These are phyloP conservation scores for Iphiclides podalirius DNA, from an alignment of 2,888 invertebrate genomes.

Conservation along the genomic window DNA sequence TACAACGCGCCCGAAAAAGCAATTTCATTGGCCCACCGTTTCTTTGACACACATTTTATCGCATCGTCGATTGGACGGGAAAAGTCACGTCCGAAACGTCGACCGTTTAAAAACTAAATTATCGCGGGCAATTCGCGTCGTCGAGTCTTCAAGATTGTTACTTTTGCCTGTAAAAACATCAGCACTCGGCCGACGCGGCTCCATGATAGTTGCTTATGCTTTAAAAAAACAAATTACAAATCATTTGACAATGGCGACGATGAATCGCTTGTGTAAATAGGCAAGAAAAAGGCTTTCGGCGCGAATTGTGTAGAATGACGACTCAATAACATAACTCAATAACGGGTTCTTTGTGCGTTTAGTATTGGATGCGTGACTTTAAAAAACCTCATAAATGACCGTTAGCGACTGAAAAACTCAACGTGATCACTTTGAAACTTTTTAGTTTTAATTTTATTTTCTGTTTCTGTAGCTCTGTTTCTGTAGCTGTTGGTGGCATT, in stretches of 20 bases:
- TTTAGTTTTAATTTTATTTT: too few relatives aligned
- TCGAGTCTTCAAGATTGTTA: neutral
- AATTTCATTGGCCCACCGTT: conserved; percentile 3
- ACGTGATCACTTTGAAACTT: too few relatives aligned
- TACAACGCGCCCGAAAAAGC: too few relatives aligned
- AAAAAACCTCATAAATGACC: too few relatives aligned
- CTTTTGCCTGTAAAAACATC: too few relatives aligned
- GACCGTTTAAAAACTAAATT: conserved; percentile 10
- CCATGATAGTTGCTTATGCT: neutral
- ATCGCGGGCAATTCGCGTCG: neutral
- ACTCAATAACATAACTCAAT: conserved; percentile 11
- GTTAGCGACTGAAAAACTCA: too few relatives aligned
- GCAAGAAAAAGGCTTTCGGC: conserved; percentile 22
- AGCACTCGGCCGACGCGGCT: neutral
- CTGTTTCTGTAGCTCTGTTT: too few relatives aligned
- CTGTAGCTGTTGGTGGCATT: too few relatives aligned
- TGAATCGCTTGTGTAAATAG: conserved; percentile 32
- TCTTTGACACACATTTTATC: conserved; percentile 3
- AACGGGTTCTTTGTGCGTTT: too few relatives aligned
- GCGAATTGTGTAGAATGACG: conserved; percentile 8
- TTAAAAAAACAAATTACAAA: conserved; percentile 20
- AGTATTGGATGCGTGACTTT: too few relatives aligned
- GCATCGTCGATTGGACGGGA: conserved; percentile 2
- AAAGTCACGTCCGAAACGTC: conserved; percentile 2
- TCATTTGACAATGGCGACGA: conserved; percentile 23